Evolutionary conservation across 2,888 invertebrate species (phyloP), one percentile per base, ranked within the genome.

Genomic region (Thalpophila matura): DNA sequence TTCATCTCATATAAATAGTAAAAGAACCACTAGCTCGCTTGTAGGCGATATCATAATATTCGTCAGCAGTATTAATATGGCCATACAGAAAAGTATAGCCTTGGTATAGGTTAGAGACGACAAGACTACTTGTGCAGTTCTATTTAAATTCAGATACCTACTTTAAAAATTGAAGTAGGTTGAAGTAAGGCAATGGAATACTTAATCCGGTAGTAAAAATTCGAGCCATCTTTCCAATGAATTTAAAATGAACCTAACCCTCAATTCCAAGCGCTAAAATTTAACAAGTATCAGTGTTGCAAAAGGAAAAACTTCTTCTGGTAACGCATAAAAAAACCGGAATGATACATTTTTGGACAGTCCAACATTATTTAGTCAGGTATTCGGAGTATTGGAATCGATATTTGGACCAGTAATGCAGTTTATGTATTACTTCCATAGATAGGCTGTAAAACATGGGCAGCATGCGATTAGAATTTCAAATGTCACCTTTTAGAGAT

Each of bases 401-500:
- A 65, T 35, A 59, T 72, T 69, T 42, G 53, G 59, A 55, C 12
- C 33, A 50, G 65, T 42, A 69, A 77, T 72, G 62, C 47, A 46
- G 72, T 76, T 62, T 54, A 71, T 53, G 53, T 45, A 67, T 70
- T 53, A 62, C 38, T 47, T 50, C 55, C 67, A 33, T 51, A 58
- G 24, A 37, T 42, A 31, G 40, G 18, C 6, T 47, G 27, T 42
- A 63, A 64, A 72, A 63, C 63, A 64, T 54, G 68, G 43, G 2
- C 53, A 59, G 67, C 10, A 58, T 54, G 54, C 54, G 50, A 69
- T 69, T 67, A 59, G 54, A 70, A 70, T 64, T 66, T 54, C 54
- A 68, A 68, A 63, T 64, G 58, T 61, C 54, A 46, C 74, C 79
- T 53, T 79, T 63, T 74, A 77, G 50, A 66, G 77, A 47, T 58